A percentile compares a stretch with the other conserved stretches of the same genome.
These are phyloP conservation scores for Crotalus tigris DNA, from an alignment of 2,113 vertebrate genomes.

Conservation along the genomic window DNA sequence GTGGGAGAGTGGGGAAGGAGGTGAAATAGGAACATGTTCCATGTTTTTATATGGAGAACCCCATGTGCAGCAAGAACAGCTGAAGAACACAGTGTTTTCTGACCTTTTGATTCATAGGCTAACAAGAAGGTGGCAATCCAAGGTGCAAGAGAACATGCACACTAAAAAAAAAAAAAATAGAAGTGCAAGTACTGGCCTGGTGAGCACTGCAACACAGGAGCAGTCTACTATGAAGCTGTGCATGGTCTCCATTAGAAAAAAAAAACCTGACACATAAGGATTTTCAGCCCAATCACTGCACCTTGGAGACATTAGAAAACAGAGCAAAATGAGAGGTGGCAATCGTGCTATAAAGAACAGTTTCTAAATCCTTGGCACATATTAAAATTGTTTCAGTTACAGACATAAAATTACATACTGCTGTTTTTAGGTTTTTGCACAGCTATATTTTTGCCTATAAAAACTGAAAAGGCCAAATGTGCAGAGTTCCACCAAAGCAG, in stretches of 20 bases:
- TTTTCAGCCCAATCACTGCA: slow-evolving; percentile 56
- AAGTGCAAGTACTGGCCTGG: slow-evolving; percentile 67
- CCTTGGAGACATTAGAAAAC: slow-evolving; percentile 55
- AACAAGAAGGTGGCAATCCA: slow-evolving; percentile 51
- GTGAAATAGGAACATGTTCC: slow-evolving; percentile 58
- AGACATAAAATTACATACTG: slow-evolving; percentile 27
- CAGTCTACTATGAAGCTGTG: slow-evolving; percentile 74
- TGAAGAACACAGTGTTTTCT: slow-evolving; percentile 60
- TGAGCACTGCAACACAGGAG: slow-evolving; percentile 78
- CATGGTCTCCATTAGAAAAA: slow-evolving; percentile 73
- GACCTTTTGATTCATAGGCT: slow-evolving; percentile 61
- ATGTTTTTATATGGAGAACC: slow-evolving; percentile 58
- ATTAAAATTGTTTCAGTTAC: slow-evolving; percentile 46
- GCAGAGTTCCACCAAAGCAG: not conserved
- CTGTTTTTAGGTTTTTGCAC: not conserved
- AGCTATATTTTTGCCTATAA: slow-evolving; percentile 26
- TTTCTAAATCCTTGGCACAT: slow-evolving; percentile 49
- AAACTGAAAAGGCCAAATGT: not conserved
- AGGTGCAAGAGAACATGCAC: slow-evolving; percentile 62
- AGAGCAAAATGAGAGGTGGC: slow-evolving; percentile 46
- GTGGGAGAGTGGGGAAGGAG: not conserved
- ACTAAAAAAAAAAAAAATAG: slow-evolving; percentile 58
- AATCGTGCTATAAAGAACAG: slow-evolving; percentile 36
- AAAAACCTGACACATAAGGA: slow-evolving; percentile 70
- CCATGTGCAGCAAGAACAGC: slow-evolving; percentile 64